Evolutionary conservation across 2,888 invertebrate species (phyloP).

Genomic region (Salticus scenicus): DNA sequence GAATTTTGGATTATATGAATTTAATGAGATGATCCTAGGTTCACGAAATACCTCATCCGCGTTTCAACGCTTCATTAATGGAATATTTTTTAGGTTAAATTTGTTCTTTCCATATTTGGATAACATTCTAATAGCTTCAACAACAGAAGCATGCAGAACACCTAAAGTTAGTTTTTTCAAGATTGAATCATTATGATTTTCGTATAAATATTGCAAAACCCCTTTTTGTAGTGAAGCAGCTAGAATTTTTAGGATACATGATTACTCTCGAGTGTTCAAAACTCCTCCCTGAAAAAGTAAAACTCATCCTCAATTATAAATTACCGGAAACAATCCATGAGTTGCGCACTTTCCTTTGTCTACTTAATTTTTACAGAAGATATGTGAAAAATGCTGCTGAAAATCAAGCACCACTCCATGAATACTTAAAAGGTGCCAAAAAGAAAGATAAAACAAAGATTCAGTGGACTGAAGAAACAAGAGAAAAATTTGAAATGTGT

Average conservation of each 20-base stretch:
- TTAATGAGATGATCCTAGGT: slow-evolving; percentile 14
- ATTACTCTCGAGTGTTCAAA: slow-evolving; percentile 12
- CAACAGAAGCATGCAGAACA: not conserved
- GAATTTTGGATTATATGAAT: slow-evolving; percentile 17
- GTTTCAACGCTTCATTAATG: slow-evolving; percentile 15
- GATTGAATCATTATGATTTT: not conserved
- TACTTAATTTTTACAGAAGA: slow-evolving; percentile 55
- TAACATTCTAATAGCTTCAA: not conserved
- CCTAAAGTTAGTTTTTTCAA: slow-evolving; percentile 3
- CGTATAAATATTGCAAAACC: not conserved
- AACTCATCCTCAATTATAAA: slow-evolving; percentile 24
- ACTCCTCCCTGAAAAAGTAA: slow-evolving; percentile 25
- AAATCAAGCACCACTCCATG: not conserved
- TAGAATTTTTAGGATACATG: slow-evolving; percentile 26
- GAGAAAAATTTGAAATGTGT: slow-evolving; percentile 15
- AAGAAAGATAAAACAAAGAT: slow-evolving; percentile 25
- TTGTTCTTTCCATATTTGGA: slow-evolving; percentile 34
- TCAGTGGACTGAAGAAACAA: slow-evolving; percentile 13
- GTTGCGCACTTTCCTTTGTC: slow-evolving; percentile 44
- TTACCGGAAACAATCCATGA: slow-evolving; percentile 23
- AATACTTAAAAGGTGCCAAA: not conserved
- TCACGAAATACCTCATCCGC: not conserved
- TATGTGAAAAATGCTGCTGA: slow-evolving; percentile 27
- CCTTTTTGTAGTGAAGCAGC: not conserved
- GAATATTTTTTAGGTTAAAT: not conserved